Evolutionary conservation across 2,113 vertebrate species (phyloP).

Genomic region (Chaenocephalus aceratus): DNA sequence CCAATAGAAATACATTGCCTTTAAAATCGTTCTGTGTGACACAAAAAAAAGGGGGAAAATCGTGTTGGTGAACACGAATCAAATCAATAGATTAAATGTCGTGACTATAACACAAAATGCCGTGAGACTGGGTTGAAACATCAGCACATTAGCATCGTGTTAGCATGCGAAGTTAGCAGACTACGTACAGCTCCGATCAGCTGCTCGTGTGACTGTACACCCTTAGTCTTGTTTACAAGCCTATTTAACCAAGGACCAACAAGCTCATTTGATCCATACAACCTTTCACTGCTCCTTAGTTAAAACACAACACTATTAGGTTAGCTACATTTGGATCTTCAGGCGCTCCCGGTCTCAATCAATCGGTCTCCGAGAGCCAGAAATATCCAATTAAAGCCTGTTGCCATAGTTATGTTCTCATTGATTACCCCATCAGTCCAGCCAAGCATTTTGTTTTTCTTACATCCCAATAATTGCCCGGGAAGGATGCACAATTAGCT

Average conservation of each 20-base stretch:
- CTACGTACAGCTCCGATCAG: neutral
- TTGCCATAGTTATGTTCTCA: constrained; percentile 57
- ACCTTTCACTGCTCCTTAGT: constrained; percentile 26
- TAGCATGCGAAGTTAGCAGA: neutral
- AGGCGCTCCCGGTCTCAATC: constrained; percentile 42
- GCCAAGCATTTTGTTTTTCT: constrained; percentile 45
- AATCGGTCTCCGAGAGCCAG: constrained; percentile 44
- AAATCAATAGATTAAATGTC: too few relatives aligned
- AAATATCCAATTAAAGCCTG: constrained; percentile 64
- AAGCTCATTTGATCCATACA: constrained; percentile 24
- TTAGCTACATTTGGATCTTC: constrained; percentile 51
- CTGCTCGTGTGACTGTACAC: neutral
- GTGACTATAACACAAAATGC: too few relatives aligned
- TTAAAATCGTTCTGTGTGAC: too few relatives aligned
- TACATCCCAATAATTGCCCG: constrained; percentile 40
- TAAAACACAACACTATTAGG: constrained; percentile 29
- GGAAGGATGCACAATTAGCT: constrained; percentile 53
- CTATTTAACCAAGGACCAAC: constrained; percentile 3
- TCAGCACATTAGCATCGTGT: neutral
- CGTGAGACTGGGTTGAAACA: too few relatives aligned
- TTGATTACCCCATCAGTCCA: constrained; percentile 68
- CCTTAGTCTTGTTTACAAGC: neutral
- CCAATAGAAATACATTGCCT: too few relatives aligned
- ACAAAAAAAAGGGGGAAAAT: too few relatives aligned
- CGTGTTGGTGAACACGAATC: too few relatives aligned